Conservation (phyloP, 2,888 invertebrate genomes). For the Flexamia atlantica region DNA sequence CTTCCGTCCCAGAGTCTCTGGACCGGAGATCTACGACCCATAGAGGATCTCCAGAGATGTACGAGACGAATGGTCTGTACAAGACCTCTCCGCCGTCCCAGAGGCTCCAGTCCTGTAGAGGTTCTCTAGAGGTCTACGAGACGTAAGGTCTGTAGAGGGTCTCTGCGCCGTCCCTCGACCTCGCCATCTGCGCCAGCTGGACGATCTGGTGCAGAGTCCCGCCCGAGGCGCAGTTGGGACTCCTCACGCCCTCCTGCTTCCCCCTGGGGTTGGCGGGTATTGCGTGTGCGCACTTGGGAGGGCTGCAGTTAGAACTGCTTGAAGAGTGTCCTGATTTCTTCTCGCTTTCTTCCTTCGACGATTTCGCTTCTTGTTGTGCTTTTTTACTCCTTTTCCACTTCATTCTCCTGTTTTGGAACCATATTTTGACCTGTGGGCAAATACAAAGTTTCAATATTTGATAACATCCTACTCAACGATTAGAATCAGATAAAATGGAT, state of each 20-base stretch:
- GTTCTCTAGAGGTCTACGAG: conserved; percentile 60
- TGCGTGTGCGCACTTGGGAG: conserved; percentile 64
- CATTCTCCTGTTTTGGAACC: conserved; percentile 99
- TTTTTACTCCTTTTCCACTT: conserved; percentile 99
- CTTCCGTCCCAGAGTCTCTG: no score
- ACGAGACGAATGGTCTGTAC: conserved; percentile 74
- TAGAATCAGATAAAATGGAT: no score
- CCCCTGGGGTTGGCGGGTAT: conserved; percentile 61
- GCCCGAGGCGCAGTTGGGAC: background rate
- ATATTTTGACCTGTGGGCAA: conserved; percentile 91
- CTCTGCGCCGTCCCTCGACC: conserved; percentile 69
- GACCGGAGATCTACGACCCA: background rate
- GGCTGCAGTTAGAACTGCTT: conserved; percentile 59
- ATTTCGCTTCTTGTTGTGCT: conserved; percentile 89
- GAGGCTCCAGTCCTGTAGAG: no score
- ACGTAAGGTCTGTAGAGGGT: conserved; percentile 75
- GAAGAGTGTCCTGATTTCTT: conserved; percentile 43
- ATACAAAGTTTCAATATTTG: no score
- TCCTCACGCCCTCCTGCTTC: conserved; percentile 6
- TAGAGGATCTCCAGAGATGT: no score
- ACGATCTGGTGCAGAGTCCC: conserved; percentile 56
- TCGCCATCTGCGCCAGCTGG: conserved; percentile 54
- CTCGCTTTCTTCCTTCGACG: conserved; percentile 64
- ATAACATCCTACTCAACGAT: no score
- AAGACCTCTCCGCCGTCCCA: conserved; percentile 72